phyloP scores from a whole-genome alignment of 92 coral and sea anemone genomes.

The Siderastrea radians region DNA sequence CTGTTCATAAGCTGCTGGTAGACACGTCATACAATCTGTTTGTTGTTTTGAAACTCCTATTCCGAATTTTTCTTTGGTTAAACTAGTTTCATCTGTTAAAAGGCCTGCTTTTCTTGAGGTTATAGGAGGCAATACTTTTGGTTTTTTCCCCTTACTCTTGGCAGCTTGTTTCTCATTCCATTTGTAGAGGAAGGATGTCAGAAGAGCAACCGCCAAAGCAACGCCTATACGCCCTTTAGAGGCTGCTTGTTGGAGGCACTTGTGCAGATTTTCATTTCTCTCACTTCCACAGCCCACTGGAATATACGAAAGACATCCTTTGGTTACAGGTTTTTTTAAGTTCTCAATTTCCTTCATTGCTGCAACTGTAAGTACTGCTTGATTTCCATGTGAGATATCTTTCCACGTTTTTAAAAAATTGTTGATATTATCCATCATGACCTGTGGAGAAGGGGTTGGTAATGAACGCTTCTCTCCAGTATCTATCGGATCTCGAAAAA shows the following conservation, averaged over 20 bases:
- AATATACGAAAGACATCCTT: slow-evolving; percentile 68
- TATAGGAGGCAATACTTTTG: slow-evolving; percentile 50
- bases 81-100: slow-evolving; percentile 26
- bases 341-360: slow-evolving; percentile 61
- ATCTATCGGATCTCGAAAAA: slow-evolving; percentile 46
- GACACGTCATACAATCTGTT: slow-evolving; percentile 20
- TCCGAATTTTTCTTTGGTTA: slow-evolving; percentile 29
- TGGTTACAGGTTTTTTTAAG: slow-evolving; percentile 23
- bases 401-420: slow-evolving; percentile 62
- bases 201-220: slow-evolving; percentile 46
- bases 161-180: slow-evolving; percentile 67
- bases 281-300: slow-evolving; percentile 67
- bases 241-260: slow-evolving; percentile 44
- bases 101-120: slow-evolving; percentile 57
- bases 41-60: slow-evolving; percentile 50
- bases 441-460: slow-evolving; percentile 56
- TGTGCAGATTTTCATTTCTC: slow-evolving; percentile 67
- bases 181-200: slow-evolving; percentile 58
- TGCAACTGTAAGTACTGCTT: slow-evolving; percentile 53
- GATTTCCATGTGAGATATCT: slow-evolving; percentile 54
- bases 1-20: slow-evolving; percentile 59
- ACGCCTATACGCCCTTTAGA: slow-evolving; percentile 44
- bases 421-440: slow-evolving; percentile 38
- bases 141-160: slow-evolving; percentile 21
- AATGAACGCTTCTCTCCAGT: slow-evolving; percentile 38